Evolutionary conservation across 2,888 invertebrate genomes (phyloP).

Genomic region (Apamea monoglypha): DNA sequence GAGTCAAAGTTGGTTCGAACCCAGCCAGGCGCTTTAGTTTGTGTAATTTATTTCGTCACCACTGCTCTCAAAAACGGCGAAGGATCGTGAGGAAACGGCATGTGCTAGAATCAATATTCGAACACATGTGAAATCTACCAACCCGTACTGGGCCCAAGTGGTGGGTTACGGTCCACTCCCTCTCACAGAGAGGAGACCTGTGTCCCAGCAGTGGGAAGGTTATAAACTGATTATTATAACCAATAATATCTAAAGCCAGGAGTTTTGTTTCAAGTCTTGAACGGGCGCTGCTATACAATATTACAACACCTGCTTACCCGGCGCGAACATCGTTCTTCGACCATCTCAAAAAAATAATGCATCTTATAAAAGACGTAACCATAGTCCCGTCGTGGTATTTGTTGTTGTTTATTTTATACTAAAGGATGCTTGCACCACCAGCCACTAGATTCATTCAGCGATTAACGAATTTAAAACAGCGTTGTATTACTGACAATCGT

Average conservation of each 20-base stretch:
- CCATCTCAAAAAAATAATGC: conserved; percentile 21
- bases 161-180: background rate
- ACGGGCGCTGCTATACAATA: background rate
- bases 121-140: background rate
- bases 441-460: background rate
- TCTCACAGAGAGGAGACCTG: background rate
- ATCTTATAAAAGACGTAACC: background rate
- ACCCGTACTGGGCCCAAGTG: background rate
- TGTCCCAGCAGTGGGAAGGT: background rate
- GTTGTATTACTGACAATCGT: background rate
- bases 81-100: background rate
- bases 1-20: background rate
- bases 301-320: conserved; percentile 8
- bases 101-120: background rate
- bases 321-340: conserved; percentile 2
- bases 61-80: background rate
- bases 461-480: background rate
- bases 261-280: conserved; percentile 30
- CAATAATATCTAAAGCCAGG: background rate
- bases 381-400: conserved; percentile 9
- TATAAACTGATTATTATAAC: background rate
- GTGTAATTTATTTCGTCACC: background rate
- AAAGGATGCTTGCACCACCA: background rate
- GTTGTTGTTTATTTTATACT: background rate
- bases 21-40: background rate